Percentiles rank a stretch among this genome's conserved stretches.
phyloP scores from a whole-genome alignment of 1,140 invertebrate genomes.

The Harlomillsia oculata region DNA sequence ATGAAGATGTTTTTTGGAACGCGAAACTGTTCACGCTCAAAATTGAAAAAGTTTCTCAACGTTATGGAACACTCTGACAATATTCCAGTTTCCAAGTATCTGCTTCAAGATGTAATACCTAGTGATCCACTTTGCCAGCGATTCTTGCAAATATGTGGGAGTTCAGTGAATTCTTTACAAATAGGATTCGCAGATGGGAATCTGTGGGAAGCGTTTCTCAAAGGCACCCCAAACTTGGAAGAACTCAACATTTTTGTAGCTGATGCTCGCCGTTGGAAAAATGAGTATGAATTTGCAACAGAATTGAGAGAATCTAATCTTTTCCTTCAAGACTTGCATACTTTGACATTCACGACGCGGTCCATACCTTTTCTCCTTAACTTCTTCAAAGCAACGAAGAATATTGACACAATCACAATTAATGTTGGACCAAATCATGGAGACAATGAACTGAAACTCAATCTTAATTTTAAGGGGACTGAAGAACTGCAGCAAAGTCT shows the following conservation, averaged over 20 bases:
- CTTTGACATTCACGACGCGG: constrained; percentile 1
- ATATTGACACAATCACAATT: constrained; percentile 3
- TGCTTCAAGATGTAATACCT: constrained; percentile 5
- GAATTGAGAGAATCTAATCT: too few species aligned
- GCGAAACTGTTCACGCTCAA: background rate
- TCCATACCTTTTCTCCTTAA: constrained; percentile 1
- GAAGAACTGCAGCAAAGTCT: background rate
- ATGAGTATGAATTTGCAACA: too few species aligned
- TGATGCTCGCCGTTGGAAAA: background rate
- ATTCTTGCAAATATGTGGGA: constrained; percentile 1
- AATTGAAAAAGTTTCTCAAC: background rate
- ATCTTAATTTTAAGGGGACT: background rate
- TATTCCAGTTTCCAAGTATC: background rate
- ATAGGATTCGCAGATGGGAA: constrained; percentile 6
- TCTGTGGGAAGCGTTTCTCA: constrained; percentile 2
- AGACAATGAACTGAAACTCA: constrained; percentile 3
- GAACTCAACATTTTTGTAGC: constrained; percentile 5
- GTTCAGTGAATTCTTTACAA: constrained; percentile 1
- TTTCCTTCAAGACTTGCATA: too few species aligned
- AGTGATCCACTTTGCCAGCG: background rate
- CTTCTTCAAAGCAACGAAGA: background rate
- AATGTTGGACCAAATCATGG: constrained; percentile 4
- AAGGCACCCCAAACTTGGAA: background rate
- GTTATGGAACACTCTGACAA: background rate
- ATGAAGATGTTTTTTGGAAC: constrained; percentile 11